phyloP scores from a whole-genome alignment of 2,113 vertebrate species.

The Seriola rivoliana region DNA sequence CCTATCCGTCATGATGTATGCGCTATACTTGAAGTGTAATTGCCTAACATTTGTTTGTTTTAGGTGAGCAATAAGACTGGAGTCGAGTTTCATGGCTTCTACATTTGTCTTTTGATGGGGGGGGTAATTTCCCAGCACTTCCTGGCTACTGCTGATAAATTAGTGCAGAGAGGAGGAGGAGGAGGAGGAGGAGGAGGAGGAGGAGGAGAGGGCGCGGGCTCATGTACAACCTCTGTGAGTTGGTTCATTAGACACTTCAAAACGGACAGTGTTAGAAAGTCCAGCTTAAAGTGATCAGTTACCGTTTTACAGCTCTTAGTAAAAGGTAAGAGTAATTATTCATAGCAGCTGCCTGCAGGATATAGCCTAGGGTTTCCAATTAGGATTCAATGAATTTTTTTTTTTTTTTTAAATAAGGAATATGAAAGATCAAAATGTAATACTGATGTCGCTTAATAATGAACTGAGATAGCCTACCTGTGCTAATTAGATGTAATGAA shows the following conservation, averaged over 20 bases:
- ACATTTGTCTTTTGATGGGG: slow-evolving; percentile 52
- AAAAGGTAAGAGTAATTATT: background rate
- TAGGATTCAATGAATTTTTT: background rate
- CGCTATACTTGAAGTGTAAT: slow-evolving; percentile 42
- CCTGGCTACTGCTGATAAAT: slow-evolving; percentile 52
- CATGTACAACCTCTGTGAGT: background rate
- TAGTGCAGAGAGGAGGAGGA: background rate
- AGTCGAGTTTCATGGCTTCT: slow-evolving; percentile 42
- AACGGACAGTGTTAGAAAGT: background rate
- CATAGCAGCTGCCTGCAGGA: background rate
- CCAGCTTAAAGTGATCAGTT: background rate
- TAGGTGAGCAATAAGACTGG: slow-evolving; percentile 46
- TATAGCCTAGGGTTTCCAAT: background rate
- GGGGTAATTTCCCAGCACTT: slow-evolving; percentile 36
- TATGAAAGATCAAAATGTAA: background rate
- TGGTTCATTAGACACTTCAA: slow-evolving; percentile 10
- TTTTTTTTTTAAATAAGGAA: background rate
- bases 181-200: background rate
- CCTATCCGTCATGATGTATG: slow-evolving; percentile 12
- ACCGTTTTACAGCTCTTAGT: background rate
- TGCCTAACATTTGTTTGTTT: slow-evolving; percentile 65
- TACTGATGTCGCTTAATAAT: background rate
- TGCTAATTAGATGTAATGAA: background rate
- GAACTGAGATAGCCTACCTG: background rate
- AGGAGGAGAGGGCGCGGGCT: background rate